A percentile compares a stretch with the other conserved stretches of the same genome.
These are phyloP conservation scores for Thaleichthys pacificus DNA, from an alignment of 2,797 vertebrate species.

Conservation along the genomic window DNA sequence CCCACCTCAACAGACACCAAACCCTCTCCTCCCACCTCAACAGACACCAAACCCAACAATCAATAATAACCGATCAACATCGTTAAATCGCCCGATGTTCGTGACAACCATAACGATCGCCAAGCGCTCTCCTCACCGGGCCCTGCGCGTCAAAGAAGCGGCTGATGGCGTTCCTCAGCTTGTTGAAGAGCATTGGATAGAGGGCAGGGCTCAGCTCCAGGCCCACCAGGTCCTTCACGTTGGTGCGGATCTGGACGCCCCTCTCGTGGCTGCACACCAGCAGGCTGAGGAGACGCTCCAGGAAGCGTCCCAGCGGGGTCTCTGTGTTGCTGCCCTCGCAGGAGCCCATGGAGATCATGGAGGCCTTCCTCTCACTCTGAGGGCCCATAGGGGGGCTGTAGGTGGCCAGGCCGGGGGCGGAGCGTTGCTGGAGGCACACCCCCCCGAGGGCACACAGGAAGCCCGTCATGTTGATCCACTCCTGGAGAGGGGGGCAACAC, in stretches of 20 bases:
- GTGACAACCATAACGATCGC: too few species aligned
- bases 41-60: not conserved
- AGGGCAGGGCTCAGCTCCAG: slow-evolving; percentile 94
- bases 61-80: not conserved
- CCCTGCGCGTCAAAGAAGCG: slow-evolving; percentile 98
- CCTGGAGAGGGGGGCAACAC: slow-evolving; percentile 73
- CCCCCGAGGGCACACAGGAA: slow-evolving; percentile 96
- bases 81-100: too few species aligned
- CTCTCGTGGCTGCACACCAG: slow-evolving; percentile 84
- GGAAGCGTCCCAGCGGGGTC: slow-evolving; percentile 81
- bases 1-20: not conserved
- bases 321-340: slow-evolving; percentile 72
- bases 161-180: slow-evolving; percentile 94
- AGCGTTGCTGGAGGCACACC: slow-evolving; percentile 85
- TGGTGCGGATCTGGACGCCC: slow-evolving; percentile 84
- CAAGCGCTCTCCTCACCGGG: slow-evolving; percentile 76
- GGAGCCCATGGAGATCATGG: slow-evolving; percentile 78
- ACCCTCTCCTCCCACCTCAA: not conserved
- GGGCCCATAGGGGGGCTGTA: slow-evolving; percentile 82
- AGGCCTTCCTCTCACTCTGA: slow-evolving; percentile 72
- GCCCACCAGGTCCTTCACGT: slow-evolving; percentile 78
- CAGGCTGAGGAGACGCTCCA: slow-evolving; percentile 76
- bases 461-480: slow-evolving; percentile 99
- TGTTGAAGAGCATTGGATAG: slow-evolving; percentile 98
- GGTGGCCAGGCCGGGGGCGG: slow-evolving; percentile 69